Percentiles rank a stretch among this genome's conserved stretches.
Evolutionary conservation across 2,888 invertebrate species (phyloP).

Genomic region (Blastobasis adustella): DNA sequence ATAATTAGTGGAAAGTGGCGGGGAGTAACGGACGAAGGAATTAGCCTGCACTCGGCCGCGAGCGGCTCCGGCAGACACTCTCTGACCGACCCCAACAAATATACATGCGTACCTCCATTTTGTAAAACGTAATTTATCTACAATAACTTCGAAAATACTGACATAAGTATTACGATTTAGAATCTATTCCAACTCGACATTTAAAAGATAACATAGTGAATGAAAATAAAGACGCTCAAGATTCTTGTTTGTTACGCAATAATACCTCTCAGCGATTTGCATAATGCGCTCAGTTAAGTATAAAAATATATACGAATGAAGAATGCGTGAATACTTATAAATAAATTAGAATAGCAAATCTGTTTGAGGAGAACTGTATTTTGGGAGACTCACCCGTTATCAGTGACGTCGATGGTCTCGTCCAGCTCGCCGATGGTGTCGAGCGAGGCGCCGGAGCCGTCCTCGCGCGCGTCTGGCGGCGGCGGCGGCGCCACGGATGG

Average conservation of each 20-base stretch:
- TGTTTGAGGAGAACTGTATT: not conserved
- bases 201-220: too few relatives aligned
- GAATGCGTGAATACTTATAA: too few relatives aligned
- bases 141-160: too few relatives aligned
- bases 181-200: too few relatives aligned
- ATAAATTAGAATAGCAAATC: too few relatives aligned
- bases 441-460: slow-evolving; percentile 75
- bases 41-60: slow-evolving; percentile 29
- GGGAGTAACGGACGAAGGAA: slow-evolving; percentile 29
- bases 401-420: slow-evolving; percentile 68
- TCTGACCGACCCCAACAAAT: not conserved
- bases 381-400: slow-evolving; percentile 51
- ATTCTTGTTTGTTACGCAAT: not conserved
- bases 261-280: too few relatives aligned
- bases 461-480: slow-evolving; percentile 65
- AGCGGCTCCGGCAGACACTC: slow-evolving; percentile 12
- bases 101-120: not conserved
- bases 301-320: too few relatives aligned
- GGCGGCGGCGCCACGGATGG: slow-evolving; percentile 59
- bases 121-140: not conserved
- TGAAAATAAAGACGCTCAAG: not conserved
- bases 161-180: too few relatives aligned
- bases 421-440: slow-evolving; percentile 83
- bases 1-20: slow-evolving; percentile 40
- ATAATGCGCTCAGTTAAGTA: too few relatives aligned